These are phyloP conservation scores for Girardia tigrina DNA, from an alignment of 2,888 invertebrate genomes.

Conservation along the genomic window DNA sequence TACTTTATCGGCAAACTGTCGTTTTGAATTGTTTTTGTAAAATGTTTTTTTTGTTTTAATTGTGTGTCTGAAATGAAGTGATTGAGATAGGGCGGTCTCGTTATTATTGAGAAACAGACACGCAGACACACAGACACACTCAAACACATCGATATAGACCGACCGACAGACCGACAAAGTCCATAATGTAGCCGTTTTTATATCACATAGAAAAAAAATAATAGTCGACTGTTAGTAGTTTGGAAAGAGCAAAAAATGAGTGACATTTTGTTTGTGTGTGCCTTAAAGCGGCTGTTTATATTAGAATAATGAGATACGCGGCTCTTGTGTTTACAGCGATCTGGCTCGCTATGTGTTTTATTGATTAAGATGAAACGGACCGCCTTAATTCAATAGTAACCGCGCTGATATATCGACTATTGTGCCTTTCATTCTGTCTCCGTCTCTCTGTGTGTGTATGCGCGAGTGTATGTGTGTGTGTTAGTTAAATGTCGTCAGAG, in stretches of 20 bases:
- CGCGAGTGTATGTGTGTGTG: background rate
- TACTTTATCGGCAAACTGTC: conserved; percentile 7
- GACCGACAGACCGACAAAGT: conserved; percentile 23
- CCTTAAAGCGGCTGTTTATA: conserved; percentile 23
- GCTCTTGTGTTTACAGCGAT: conserved; percentile 20
- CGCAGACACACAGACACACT: conserved; percentile 15
- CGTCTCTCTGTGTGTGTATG: background rate
- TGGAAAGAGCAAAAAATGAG: conserved; percentile 23
- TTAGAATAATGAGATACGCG: conserved; percentile 15
- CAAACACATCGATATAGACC: background rate
- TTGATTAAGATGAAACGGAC: conserved; percentile 9
- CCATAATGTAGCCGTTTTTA: conserved; percentile 14
- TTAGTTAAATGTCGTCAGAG: background rate
- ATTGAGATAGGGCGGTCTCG: conserved; percentile 19
- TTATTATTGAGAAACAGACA: background rate
- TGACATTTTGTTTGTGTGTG: conserved; percentile 20
- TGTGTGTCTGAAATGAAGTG: background rate
- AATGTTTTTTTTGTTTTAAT: background rate
- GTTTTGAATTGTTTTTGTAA: conserved; percentile 23
- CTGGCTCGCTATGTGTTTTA: conserved; percentile 23
- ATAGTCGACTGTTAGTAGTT: conserved; percentile 8
- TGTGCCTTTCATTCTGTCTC: background rate
- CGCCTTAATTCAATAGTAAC: conserved; percentile 23
- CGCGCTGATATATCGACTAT: background rate
- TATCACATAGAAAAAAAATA: conserved; percentile 17